phyloP scores from a whole-genome alignment of 1,140 invertebrate genomes.

The Dryas iulia region DNA sequence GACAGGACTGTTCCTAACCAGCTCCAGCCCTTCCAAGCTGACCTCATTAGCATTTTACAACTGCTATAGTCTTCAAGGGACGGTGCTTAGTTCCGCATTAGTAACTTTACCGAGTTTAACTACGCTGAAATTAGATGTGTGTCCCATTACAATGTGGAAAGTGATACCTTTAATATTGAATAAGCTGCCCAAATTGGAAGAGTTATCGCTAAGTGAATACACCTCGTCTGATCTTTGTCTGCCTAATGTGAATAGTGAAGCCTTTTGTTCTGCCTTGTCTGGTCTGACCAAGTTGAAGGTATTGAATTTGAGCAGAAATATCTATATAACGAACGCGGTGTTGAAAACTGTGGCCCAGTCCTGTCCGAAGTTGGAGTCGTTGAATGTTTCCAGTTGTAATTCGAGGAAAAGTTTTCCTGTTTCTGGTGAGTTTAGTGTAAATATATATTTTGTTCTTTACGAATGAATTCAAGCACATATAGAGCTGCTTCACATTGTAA shows the following conservation, averaged over 20 bases:
- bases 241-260: slow-evolving; percentile 35
- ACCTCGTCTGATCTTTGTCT: slow-evolving; percentile 41
- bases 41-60: slow-evolving; percentile 66
- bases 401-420: slow-evolving; percentile 41
- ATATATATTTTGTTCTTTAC: slow-evolving; percentile 2
- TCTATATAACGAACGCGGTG: slow-evolving; percentile 59
- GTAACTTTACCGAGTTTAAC: slow-evolving; percentile 56
- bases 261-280: slow-evolving; percentile 51
- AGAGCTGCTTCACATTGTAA: too few relatives aligned
- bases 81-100: slow-evolving; percentile 54
- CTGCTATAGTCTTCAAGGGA: slow-evolving; percentile 67
- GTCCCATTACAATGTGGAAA: slow-evolving; percentile 57
- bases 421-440: slow-evolving; percentile 40
- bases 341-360: slow-evolving; percentile 55
- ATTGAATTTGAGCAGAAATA: slow-evolving; percentile 61
- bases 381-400: slow-evolving; percentile 65
- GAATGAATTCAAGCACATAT: too few relatives aligned
- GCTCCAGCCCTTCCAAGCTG: slow-evolving; percentile 46
- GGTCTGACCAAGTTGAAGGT: slow-evolving; percentile 50
- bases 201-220: slow-evolving; percentile 71
- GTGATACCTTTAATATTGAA: slow-evolving; percentile 59
- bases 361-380: slow-evolving; percentile 48
- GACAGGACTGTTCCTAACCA: slow-evolving; percentile 65
- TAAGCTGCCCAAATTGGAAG: slow-evolving; percentile 57
- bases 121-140: slow-evolving; percentile 60